These are phyloP conservation scores for Drosophila baimaii DNA, from an alignment of 1,140 invertebrate species.

Conservation along the genomic window DNA sequence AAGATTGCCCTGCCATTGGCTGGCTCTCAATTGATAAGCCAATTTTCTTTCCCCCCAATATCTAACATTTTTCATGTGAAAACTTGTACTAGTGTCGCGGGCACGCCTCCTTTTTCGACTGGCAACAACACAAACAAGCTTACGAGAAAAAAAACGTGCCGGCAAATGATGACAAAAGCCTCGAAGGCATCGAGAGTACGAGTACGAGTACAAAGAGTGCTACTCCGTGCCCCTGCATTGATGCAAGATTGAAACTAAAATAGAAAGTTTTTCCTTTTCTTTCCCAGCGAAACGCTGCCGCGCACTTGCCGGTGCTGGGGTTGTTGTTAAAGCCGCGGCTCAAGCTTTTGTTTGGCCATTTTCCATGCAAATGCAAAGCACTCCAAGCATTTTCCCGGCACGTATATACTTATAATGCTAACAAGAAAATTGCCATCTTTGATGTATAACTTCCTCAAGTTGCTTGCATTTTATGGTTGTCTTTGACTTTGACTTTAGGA, in stretches of 20 bases:
- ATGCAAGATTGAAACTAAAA: constrained; percentile 45
- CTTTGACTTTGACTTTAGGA: constrained; percentile 2
- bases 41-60: constrained; percentile 55
- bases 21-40: constrained; percentile 72
- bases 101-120: constrained; percentile 7
- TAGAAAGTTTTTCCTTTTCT: constrained; percentile 73
- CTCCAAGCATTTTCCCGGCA: constrained; percentile 55
- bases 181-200: constrained; percentile 22
- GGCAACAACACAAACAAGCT: constrained; percentile 19
- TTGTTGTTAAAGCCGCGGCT: constrained; percentile 32
- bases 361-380: constrained; percentile 71
- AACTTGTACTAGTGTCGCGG: constrained; percentile 34
- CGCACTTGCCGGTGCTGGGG: constrained; percentile 29
- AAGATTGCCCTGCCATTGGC: constrained; percentile 50
- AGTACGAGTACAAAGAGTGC: constrained; percentile 17
- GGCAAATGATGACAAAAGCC: constrained; percentile 52
- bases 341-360: constrained; percentile 71
- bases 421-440: constrained; percentile 50
- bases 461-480: neutral
- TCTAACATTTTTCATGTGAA: constrained; percentile 71
- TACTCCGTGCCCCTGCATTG: constrained; percentile 31
- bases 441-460: constrained; percentile 36
- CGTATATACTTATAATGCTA: constrained; percentile 20
- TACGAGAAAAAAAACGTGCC: constrained; percentile 43
- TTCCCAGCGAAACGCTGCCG: constrained; percentile 46